Evolutionary conservation across 1,140 invertebrate species (phyloP).

Genomic region (Galleria mellonella): DNA sequence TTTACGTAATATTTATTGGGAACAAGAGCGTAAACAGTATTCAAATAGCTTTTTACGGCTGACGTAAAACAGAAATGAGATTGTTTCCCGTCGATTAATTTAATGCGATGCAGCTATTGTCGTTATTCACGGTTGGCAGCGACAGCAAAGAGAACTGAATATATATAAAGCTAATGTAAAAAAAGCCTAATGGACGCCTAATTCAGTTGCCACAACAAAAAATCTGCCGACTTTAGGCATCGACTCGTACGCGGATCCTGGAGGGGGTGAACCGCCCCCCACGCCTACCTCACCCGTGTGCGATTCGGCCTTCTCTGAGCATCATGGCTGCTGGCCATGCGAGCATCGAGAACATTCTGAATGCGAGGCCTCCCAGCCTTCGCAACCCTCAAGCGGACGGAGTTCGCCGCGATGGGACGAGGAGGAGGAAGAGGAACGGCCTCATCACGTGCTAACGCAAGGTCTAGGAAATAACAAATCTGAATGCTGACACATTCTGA

Average conservation of each 20-base stretch:
- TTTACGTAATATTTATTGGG: constrained; percentile 9
- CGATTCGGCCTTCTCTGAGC: constrained; percentile 73
- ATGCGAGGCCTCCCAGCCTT: constrained; percentile 35
- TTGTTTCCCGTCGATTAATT: background rate
- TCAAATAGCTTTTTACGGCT: constrained; percentile 32
- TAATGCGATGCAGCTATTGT: too few species aligned
- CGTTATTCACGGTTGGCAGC: too few species aligned
- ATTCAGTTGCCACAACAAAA: background rate
- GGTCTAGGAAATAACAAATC: constrained; percentile 41
- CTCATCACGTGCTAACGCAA: constrained; percentile 55
- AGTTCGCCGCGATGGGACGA: constrained; percentile 76
- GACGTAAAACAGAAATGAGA: constrained; percentile 18
- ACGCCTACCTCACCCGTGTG: constrained; percentile 63
- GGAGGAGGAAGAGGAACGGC: constrained; percentile 52
- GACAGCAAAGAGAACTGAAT: too few species aligned
- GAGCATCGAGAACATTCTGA: constrained; percentile 56
- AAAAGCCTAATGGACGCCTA: too few species aligned
- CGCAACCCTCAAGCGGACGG: constrained; percentile 65
- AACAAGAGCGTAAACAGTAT: constrained; percentile 5
- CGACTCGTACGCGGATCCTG: constrained; percentile 60
- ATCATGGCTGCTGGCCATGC: constrained; percentile 72
- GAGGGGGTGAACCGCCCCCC: constrained; percentile 59
- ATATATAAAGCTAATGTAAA: too few species aligned
- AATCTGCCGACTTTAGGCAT: constrained; percentile 53
- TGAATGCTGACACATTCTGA: constrained; percentile 31